Evolutionary conservation across 1,140 invertebrate species (phyloP).

Genomic region (Drosophila ohnishii): DNA sequence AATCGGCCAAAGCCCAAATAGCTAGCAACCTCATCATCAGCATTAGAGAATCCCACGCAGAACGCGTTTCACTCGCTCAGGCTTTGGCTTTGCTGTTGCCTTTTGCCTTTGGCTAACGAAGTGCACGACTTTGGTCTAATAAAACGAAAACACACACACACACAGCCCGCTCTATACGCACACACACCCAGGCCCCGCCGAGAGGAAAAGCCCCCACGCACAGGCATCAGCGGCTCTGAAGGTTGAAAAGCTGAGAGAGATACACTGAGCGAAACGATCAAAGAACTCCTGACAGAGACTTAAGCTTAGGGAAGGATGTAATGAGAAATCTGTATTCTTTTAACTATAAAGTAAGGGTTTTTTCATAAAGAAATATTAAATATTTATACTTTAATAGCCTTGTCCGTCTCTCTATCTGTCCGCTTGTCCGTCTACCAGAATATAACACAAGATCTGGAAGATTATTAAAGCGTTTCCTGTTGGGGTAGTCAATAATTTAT

Average conservation of each 20-base stretch:
- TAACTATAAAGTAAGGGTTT: neutral
- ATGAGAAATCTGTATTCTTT: neutral
- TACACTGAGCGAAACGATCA: constrained; percentile 8
- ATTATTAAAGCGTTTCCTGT: no score
- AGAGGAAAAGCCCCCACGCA: constrained; percentile 72
- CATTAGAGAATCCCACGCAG: constrained; percentile 78
- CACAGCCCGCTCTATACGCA: neutral
- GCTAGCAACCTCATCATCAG: constrained; percentile 28
- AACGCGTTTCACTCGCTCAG: constrained; percentile 57
- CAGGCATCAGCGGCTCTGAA: constrained; percentile 45
- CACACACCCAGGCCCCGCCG: neutral
- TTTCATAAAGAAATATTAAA: no score
- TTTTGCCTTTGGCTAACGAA: constrained; percentile 66
- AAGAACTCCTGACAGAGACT: neutral
- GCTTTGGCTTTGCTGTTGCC: constrained; percentile 6
- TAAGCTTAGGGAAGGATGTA: neutral
- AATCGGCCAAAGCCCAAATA: constrained; percentile 61
- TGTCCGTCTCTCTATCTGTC: no score
- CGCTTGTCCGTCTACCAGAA: neutral
- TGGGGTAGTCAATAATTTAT: no score
- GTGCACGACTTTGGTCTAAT: constrained; percentile 80
- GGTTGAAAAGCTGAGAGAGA: constrained; percentile 55
- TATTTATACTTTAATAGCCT: neutral
- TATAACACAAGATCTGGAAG: neutral
- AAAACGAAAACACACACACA: constrained; percentile 47